Evolutionary conservation across 1,140 invertebrate genomes (phyloP).

Genomic region (Reticulitermes speratus): DNA sequence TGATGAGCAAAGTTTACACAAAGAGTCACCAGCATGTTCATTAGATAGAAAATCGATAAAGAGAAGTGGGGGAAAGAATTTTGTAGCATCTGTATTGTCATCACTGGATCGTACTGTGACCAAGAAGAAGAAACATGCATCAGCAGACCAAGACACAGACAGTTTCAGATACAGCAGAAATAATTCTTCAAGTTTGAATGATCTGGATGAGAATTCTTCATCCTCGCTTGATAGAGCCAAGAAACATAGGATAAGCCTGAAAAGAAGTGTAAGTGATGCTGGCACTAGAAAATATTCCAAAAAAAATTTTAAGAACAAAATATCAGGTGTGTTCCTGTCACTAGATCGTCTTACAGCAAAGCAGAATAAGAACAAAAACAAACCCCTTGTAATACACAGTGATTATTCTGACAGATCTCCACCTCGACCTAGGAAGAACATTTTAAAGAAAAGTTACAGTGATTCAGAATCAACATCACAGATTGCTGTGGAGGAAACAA

Average conservation of each 20-base stretch:
- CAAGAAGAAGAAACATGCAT: slow-evolving; percentile 17
- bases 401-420: slow-evolving; percentile 26
- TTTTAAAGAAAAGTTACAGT: slow-evolving; percentile 32
- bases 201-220: slow-evolving; percentile 33
- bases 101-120: slow-evolving; percentile 27
- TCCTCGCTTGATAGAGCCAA: not conserved
- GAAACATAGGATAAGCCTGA: not conserved
- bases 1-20: not conserved
- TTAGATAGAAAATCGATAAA: not conserved
- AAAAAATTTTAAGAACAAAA: not conserved
- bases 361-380: not conserved
- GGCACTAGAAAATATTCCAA: not conserved
- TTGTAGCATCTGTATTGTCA: slow-evolving; percentile 31
- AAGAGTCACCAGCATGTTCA: not conserved
- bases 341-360: not conserved
- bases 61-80: not conserved
- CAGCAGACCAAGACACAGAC: not conserved
- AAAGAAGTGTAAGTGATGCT: slow-evolving; percentile 29
- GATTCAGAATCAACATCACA: slow-evolving; percentile 27
- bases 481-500: slow-evolving; percentile 20
- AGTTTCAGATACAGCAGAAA: slow-evolving; percentile 22
- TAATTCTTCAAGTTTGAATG: slow-evolving; percentile 28
- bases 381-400: not conserved
- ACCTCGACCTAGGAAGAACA: slow-evolving; percentile 19
- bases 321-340: not conserved